phyloP scores from a whole-genome alignment of 2,113 vertebrate genomes.

The Rhinopomastus cyanomelas region DNA sequence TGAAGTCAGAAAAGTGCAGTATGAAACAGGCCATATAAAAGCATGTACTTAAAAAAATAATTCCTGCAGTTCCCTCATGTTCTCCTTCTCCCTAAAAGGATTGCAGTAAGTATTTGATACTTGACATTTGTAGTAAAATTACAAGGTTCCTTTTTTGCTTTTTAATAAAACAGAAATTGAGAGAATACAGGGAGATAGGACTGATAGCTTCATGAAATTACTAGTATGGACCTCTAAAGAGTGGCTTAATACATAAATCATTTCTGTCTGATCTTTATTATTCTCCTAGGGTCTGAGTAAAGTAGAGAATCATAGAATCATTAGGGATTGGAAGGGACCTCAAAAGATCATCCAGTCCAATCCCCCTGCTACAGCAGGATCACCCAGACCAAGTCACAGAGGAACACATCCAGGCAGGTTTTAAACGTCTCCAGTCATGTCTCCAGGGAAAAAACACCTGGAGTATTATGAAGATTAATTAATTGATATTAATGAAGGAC shows the following conservation, averaged over 20 bases:
- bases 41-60: background rate
- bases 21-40: background rate
- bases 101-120: background rate
- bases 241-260: background rate
- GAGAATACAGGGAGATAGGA: background rate
- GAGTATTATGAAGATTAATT: background rate
- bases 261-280: conserved; percentile 6
- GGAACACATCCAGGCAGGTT: no score
- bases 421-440: no score
- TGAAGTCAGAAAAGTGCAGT: background rate
- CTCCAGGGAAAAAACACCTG: background rate
- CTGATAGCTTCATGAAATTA: background rate
- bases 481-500: conserved; percentile 6
- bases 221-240: background rate
- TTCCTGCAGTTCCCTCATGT: background rate
- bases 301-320: no score
- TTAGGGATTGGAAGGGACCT: no score
- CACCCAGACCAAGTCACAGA: no score
- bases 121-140: background rate
- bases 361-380: no score
- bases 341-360: no score
- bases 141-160: background rate
- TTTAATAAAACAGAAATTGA: background rate
- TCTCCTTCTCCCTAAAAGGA: background rate
- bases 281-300: background rate